Conservation (phyloP, 2,113 vertebrate genomes). For the Laticauda laticaudata region DNA sequence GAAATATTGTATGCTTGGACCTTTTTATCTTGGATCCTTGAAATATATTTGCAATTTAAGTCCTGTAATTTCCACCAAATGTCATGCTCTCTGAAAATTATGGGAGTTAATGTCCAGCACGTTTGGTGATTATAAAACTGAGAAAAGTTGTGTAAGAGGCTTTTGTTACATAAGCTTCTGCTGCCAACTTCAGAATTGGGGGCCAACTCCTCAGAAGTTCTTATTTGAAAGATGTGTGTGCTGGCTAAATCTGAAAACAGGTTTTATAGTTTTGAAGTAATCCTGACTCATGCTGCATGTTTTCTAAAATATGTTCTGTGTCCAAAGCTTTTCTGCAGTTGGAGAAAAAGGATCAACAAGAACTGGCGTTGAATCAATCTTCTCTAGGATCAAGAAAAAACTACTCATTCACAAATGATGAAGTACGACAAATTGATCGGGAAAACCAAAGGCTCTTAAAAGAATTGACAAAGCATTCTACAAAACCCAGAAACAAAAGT, state of each 20-base stretch:
- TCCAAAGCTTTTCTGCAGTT: constrained; percentile 78
- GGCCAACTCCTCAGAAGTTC: neutral
- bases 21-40: neutral
- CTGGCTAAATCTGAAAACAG: neutral
- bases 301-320: neutral
- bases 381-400: constrained; percentile 76
- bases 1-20: neutral
- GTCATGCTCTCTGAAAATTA: neutral
- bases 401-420: constrained; percentile 85
- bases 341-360: constrained; percentile 72
- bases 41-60: neutral
- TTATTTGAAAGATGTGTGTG: neutral
- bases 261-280: constrained; percentile 5
- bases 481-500: constrained; percentile 63
- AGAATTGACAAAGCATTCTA: constrained; percentile 77
- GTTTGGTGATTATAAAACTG: neutral
- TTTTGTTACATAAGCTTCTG: neutral
- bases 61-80: neutral
- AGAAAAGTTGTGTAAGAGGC: neutral
- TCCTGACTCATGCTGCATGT: neutral
- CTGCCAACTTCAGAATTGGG: neutral
- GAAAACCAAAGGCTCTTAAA: constrained; percentile 90
- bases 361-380: constrained; percentile 65
- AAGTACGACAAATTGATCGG: constrained; percentile 84
- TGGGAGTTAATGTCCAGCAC: neutral